Evolutionary conservation across 2,888 invertebrate genomes (phyloP).

Genomic region (Rotaria magnacalcarata): DNA sequence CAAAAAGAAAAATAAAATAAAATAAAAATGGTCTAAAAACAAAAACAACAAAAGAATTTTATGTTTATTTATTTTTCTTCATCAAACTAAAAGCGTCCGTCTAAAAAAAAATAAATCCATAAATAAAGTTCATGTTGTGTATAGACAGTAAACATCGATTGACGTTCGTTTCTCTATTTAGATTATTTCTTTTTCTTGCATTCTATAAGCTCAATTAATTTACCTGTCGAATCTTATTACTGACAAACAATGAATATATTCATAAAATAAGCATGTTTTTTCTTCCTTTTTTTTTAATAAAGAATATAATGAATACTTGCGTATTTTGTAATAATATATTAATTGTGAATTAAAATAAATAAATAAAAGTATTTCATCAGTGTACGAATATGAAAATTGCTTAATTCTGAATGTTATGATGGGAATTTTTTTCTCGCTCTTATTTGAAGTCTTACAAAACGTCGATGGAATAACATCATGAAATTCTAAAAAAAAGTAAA

Average conservation of each 20-base stretch:
- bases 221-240: not conserved
- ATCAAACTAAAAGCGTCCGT: not conserved
- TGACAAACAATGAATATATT: not conserved
- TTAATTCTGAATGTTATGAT: not conserved
- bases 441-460: too few species aligned
- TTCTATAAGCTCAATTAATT: not conserved
- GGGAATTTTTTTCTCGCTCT: not conserved
- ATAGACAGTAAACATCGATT: not conserved
- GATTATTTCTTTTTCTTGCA: not conserved
- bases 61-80: not conserved
- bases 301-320: not conserved
- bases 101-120: not conserved
- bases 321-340: not conserved
- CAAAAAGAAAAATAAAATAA: not conserved
- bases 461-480: not conserved
- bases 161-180: not conserved
- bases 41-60: not conserved
- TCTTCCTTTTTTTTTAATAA: not conserved
- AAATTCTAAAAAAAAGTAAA: not conserved
- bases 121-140: not conserved
- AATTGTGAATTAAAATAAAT: not conserved
- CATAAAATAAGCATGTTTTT: not conserved
- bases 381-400: not conserved
- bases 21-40: not conserved
- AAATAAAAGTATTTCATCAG: not conserved